phyloP scores from a whole-genome alignment of 2,113 vertebrate species.

The Meles meles region DNA sequence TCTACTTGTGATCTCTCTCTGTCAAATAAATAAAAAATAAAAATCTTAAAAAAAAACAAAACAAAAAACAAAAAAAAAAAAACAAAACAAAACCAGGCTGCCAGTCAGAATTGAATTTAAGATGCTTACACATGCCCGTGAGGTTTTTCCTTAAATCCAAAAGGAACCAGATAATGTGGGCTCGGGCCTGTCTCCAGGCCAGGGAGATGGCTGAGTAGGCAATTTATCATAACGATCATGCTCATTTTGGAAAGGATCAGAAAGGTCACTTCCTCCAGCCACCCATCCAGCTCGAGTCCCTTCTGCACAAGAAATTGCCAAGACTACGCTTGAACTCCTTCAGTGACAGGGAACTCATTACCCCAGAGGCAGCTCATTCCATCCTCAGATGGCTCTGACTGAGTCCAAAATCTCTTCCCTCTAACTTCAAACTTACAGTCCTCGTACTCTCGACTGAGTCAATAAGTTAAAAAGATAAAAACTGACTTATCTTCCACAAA shows the following conservation, averaged over 20 bases:
- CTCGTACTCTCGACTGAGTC: neutral
- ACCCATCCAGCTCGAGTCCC: neutral
- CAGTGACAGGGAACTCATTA: neutral
- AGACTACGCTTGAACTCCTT: neutral
- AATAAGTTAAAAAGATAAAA: slow-evolving; percentile 4
- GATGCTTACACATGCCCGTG: rapidly evolving
- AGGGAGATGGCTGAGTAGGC: neutral
- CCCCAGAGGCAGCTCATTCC: neutral
- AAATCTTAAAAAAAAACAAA: too few species aligned
- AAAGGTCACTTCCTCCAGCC: neutral
- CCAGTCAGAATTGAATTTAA: neutral
- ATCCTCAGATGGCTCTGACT: neutral
- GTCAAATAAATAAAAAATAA: too few species aligned
- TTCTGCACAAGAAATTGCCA: neutral
- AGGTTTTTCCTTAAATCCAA: neutral
- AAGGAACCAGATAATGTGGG: neutral
- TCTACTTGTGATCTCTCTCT: too few species aligned
- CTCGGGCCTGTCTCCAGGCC: neutral
- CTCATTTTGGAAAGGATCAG: neutral
- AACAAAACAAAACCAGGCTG: neutral
- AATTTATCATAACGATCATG: neutral
- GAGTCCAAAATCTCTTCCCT: neutral
- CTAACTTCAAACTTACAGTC: neutral
- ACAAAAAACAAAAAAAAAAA: too few species aligned
- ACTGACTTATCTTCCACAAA: neutral